Evolutionary conservation across 92 coral and sea anemone genomes (phyloP), one percentile per base, ranked within the genome.

Genomic region (Heliopora coerulea): DNA sequence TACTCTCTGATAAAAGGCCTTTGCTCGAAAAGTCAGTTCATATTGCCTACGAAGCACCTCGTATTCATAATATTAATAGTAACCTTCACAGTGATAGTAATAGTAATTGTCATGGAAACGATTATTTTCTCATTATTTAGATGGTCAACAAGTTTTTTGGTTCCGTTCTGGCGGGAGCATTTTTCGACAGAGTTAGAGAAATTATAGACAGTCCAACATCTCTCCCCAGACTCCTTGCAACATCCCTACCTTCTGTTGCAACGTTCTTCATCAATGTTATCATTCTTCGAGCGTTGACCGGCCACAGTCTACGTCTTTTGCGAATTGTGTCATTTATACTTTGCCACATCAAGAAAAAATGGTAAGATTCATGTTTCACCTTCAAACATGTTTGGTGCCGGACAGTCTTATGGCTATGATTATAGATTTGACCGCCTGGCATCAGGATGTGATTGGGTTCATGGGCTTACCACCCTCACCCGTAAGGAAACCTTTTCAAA

Each of bases 111-210:
- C 11, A 37, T 37, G 42, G 58, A 6, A 3, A 50, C 17, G 58
- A n/a, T n/a, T 50, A 23, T 50, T 18, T 19, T 20, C 4, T 37
- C 11, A 23, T 54, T 34, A 69, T 41, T 28, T 63, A 92, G 97
- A 82, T 92, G 31, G 79, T 92, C 49, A 92, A 92, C 88, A 86
- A 88, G 68, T 92, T 92, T 64, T 81, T 92, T 62, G 83, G 90
- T 40, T 75, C 86, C 54, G 85, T 91, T 27, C 64, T 83, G 26
- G 96, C 88, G 39, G 83, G 96, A 9, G 80, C 96, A 13, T 89
- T 85, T 30, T 74, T 92, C 48, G 65, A 82, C 49, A 65, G 78
- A 54, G 73, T 92, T 10, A 64, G 81, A 20, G 84, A 56, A 17
- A 70, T 85, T 31, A 33, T 80, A 13, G 49, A 83, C 29, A 39